Percentiles rank a stretch among this genome's conserved stretches.
Conservation (phyloP, 2,888 invertebrate species). For the Drosophila suboccidentalis region DNA sequence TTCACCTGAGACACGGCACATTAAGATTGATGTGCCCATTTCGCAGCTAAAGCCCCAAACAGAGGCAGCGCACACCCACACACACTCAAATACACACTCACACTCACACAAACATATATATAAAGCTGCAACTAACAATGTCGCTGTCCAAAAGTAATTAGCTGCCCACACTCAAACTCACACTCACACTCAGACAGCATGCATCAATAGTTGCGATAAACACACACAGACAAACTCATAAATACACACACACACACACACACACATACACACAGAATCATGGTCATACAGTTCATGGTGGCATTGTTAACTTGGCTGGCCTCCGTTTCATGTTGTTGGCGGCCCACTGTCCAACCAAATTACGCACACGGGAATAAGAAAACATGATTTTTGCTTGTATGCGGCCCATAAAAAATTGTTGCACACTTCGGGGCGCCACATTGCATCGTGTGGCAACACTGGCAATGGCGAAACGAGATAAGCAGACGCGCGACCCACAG, state of each 20-base stretch:
- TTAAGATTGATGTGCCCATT: slow-evolving; percentile 77
- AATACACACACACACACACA: slow-evolving; percentile 14
- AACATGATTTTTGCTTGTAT: slow-evolving; percentile 83
- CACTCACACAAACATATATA: slow-evolving; percentile 9
- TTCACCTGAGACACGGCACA: slow-evolving; percentile 72
- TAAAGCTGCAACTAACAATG: slow-evolving; percentile 56
- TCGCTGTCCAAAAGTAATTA: slow-evolving; percentile 72
- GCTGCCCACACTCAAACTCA: slow-evolving; percentile 48
- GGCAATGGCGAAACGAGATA: slow-evolving; percentile 36
- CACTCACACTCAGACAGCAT: slow-evolving; percentile 31
- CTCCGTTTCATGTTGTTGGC: slow-evolving; percentile 39
- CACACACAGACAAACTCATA: slow-evolving; percentile 24
- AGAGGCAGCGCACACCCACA: slow-evolving; percentile 18
- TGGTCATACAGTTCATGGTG: slow-evolving; percentile 34
- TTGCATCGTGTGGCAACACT: slow-evolving; percentile 4
- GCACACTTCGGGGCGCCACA: slow-evolving; percentile 72
- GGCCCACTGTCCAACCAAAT: slow-evolving; percentile 67
- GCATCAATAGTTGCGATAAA: slow-evolving; percentile 69
- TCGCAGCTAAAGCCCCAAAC: slow-evolving; percentile 45
- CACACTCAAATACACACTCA: slow-evolving; percentile 20
- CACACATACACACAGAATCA: slow-evolving; percentile 13
- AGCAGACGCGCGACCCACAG: slow-evolving; percentile 57
- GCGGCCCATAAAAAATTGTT: slow-evolving; percentile 79
- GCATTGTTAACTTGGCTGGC: slow-evolving; percentile 72
- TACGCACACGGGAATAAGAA: slow-evolving; percentile 81